Conservation (phyloP, 37 sponge, comb jelly and placozoan genomes). For the Sycon ciliatum region DNA sequence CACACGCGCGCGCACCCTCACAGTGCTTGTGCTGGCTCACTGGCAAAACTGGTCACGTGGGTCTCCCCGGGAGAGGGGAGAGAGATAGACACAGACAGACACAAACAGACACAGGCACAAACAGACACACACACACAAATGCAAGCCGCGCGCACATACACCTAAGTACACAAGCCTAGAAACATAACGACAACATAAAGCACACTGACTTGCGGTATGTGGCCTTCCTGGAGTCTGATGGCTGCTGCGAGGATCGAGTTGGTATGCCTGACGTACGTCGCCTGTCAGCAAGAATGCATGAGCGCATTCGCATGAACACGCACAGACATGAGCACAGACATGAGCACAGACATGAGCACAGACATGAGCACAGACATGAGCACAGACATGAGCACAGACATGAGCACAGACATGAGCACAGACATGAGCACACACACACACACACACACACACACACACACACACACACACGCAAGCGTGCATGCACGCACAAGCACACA, state of each 20-base stretch:
- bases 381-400: conserved; percentile 27
- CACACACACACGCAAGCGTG: conserved; percentile 17
- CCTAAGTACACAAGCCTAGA: not conserved
- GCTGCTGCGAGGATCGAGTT: not conserved
- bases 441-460: conserved; percentile 29
- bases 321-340: conserved; percentile 21
- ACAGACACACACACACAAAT: conserved; percentile 24
- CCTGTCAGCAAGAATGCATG: not conserved
- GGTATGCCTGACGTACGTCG: not conserved
- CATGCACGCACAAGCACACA: conserved; percentile 1
- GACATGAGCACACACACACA: conserved; percentile 24
- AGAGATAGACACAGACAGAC: conserved; percentile 11
- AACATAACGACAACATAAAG: not conserved
- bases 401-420: conserved; percentile 19
- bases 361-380: conserved; percentile 14
- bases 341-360: conserved; percentile 18
- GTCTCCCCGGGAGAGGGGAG: too few species aligned
- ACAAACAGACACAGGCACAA: conserved; percentile 27
- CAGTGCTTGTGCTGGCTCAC: too few species aligned
- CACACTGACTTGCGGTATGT: not conserved
- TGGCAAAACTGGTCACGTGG: too few species aligned
- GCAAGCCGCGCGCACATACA: not conserved
- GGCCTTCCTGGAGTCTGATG: not conserved
- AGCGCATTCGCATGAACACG: conserved; percentile 6
- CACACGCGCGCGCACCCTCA: not conserved